Conservation (phyloP, 92 coral and sea anemone genomes). For the Porites divaricata region DNA sequence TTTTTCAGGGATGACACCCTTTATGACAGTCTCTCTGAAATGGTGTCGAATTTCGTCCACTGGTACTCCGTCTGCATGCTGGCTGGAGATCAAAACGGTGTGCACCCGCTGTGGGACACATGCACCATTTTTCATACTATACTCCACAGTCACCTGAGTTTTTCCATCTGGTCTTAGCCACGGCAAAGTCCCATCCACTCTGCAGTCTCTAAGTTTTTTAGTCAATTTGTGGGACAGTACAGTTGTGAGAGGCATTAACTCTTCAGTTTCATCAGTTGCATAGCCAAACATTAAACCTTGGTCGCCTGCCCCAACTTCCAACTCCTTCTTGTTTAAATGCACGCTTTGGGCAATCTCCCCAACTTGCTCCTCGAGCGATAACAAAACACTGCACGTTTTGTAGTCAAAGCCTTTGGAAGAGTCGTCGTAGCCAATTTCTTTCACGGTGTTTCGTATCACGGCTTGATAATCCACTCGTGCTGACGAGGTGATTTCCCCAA, state of each 20-base stretch:
- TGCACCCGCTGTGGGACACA: conserved; percentile 82
- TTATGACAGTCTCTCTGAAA: conserved; percentile 66
- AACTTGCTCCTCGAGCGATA: conserved; percentile 81
- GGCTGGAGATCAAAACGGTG: conserved; percentile 74
- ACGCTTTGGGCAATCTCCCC: conserved; percentile 75
- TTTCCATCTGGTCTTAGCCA: conserved; percentile 91
- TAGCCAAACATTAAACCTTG: conserved; percentile 95
- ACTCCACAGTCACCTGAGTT: conserved; percentile 89
- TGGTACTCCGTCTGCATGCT: conserved; percentile 66
- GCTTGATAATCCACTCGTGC: conserved; percentile 83
- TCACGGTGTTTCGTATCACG: conserved; percentile 83
- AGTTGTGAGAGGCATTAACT: conserved; percentile 87
- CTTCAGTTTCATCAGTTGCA: conserved; percentile 86
- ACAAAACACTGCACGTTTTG: conserved; percentile 86
- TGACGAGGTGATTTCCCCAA: conserved; percentile 84
- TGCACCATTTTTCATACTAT: conserved; percentile 74
- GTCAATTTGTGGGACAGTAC: conserved; percentile 78
- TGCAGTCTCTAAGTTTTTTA: conserved; percentile 73
- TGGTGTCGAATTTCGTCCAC: conserved; percentile 79
- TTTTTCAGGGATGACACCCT: conserved; percentile 70
- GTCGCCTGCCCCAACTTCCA: conserved; percentile 86
- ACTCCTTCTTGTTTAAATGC: conserved; percentile 66
- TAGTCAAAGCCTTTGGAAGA: conserved; percentile 93
- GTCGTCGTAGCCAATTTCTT: conserved; percentile 83
- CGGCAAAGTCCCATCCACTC: conserved; percentile 68